Conservation (phyloP, 2,113 vertebrate species). For the Callipepla squamata region DNA sequence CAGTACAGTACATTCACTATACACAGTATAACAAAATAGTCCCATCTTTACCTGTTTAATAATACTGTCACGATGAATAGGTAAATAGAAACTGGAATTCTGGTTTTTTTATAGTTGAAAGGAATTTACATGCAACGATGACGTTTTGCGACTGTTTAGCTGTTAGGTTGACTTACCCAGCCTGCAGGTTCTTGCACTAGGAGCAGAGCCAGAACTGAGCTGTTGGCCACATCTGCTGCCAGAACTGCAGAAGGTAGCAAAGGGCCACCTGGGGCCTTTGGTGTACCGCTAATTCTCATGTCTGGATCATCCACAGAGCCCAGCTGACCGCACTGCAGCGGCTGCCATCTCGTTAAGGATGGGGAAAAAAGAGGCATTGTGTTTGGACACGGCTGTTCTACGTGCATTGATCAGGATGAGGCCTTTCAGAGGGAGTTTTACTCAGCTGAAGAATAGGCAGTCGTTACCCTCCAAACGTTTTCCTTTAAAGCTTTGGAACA, state of each 20-base stretch:
- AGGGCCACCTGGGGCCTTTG: constrained; percentile 49
- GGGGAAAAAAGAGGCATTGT: neutral
- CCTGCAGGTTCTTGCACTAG: constrained; percentile 71
- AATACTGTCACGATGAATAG: constrained; percentile 91
- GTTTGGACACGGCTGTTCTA: neutral
- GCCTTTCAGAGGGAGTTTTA: constrained; percentile 11
- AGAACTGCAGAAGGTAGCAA: constrained; percentile 63
- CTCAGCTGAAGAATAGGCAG: constrained; percentile 57
- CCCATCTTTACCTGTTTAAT: constrained; percentile 90
- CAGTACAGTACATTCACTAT: constrained; percentile 97
- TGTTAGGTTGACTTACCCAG: constrained; percentile 76
- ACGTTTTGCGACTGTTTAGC: constrained; percentile 81
- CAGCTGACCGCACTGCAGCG: neutral
- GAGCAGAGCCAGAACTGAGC: constrained; percentile 72
- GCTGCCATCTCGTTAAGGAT: neutral
- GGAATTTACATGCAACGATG: constrained; percentile 87
- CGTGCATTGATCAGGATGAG: constrained; percentile 26
- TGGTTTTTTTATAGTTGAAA: constrained; percentile 73
- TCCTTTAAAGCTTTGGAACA: constrained; percentile 53
- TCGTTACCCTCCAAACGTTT: constrained; percentile 26
- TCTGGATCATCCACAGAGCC: constrained; percentile 66
- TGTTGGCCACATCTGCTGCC: constrained; percentile 62
- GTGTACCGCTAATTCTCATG: constrained; percentile 40
- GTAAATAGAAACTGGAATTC: constrained; percentile 83
- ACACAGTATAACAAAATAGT: constrained; percentile 94